Percentiles rank a stretch among this genome's conserved stretches.
Conservation (phyloP, 2,113 vertebrate genomes). For the Nibea albiflora region DNA sequence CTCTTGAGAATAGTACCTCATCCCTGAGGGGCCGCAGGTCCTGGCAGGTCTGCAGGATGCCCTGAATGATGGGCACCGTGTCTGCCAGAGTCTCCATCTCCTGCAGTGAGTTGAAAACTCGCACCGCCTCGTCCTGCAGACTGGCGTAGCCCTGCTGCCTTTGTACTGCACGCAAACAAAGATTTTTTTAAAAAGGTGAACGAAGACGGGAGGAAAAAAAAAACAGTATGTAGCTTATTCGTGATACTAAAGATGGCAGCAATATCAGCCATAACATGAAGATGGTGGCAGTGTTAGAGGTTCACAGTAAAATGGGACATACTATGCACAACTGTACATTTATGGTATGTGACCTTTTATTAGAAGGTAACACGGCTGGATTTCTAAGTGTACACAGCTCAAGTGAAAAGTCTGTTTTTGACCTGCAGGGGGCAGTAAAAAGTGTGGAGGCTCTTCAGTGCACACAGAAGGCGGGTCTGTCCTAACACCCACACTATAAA, state of each 20-base stretch:
- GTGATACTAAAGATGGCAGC: not conserved
- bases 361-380: not conserved
- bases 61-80: constrained; percentile 93
- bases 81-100: constrained; percentile 93
- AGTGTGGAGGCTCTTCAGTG: not conserved
- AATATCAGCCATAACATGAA: not conserved
- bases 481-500: not conserved
- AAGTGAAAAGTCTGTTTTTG: not conserved
- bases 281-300: not conserved
- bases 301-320: no score
- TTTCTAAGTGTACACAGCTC: not conserved
- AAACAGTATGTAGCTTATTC: not conserved
- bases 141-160: constrained; percentile 92
- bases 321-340: no score
- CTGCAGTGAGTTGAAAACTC: constrained; percentile 95
- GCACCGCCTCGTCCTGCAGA: constrained; percentile 93
- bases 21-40: constrained; percentile 92
- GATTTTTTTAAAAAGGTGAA: not conserved
- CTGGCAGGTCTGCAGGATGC: constrained; percentile 94
- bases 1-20: constrained; percentile 74
- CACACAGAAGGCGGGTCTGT: not conserved
- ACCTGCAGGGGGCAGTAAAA: constrained; percentile 2
- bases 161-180: constrained; percentile 82
- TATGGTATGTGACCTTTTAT: no score
- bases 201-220: not conserved